Conservation (phyloP, 2,888 invertebrate species). For the Idaea dimidiata region DNA sequence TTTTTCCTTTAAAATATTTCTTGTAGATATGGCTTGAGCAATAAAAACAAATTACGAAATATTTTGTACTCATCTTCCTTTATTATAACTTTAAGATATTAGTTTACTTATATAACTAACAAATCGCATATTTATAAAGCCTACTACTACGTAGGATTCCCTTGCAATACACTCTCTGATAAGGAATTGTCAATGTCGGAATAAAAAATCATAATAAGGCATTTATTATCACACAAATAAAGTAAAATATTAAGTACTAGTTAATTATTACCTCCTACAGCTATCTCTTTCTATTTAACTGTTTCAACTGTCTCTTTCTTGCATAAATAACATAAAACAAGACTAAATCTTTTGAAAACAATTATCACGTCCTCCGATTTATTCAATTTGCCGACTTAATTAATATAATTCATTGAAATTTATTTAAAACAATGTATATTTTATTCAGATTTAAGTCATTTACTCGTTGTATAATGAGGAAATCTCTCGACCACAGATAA, state of each 20-base stretch:
- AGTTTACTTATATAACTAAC: not conserved
- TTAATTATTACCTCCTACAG: not conserved
- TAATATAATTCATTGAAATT: conserved; percentile 1
- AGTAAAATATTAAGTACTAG: not conserved
- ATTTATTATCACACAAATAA: not conserved
- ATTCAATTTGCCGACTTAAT: not conserved
- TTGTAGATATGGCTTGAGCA: too few species aligned
- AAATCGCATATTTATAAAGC: not conserved
- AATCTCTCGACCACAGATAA: not conserved
- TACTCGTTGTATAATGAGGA: not conserved
- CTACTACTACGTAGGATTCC: not conserved
- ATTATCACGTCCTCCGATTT: not conserved
- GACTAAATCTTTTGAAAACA: not conserved
- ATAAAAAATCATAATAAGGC: not conserved
- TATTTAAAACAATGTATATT: not conserved
- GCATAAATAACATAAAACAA: not conserved
- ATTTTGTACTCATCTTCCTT: too few species aligned
- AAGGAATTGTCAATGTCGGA: not conserved
- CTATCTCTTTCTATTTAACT: not conserved
- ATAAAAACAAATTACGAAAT: too few species aligned
- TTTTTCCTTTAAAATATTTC: too few species aligned
- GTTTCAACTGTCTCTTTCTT: not conserved
- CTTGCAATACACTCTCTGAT: not conserved
- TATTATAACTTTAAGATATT: too few species aligned
- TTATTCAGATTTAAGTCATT: not conserved